Evolutionary conservation across 1,140 invertebrate species (phyloP).

Genomic region (Diabrotica undecimpunctata): DNA sequence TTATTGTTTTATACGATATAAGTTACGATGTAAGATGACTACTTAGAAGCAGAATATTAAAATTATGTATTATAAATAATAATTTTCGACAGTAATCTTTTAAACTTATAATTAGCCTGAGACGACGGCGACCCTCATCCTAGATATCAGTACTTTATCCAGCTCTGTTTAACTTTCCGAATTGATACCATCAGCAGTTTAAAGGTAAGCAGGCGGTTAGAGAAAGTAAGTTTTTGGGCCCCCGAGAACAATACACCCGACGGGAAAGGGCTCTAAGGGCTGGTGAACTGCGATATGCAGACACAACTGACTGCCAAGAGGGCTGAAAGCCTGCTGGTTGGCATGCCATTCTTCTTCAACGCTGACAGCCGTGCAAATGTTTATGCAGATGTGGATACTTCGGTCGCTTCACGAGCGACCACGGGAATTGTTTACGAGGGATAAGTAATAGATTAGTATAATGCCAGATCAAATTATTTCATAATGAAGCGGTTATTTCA

Average conservation of each 20-base stretch:
- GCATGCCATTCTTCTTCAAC: slow-evolving; percentile 36
- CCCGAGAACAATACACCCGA: neutral
- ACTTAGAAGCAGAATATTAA: too few species aligned
- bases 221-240: neutral
- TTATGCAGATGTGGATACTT: slow-evolving; percentile 33
- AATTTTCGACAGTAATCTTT: too few species aligned
- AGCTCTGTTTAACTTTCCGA: neutral
- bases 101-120: too few species aligned
- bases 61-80: too few species aligned
- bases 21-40: too few species aligned
- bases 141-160: too few species aligned
- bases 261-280: neutral
- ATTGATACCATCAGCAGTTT: neutral
- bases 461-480: too few species aligned
- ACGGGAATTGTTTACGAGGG: neutral
- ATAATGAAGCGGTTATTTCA: too few species aligned
- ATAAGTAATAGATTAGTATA: neutral
- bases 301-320: neutral
- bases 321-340: slow-evolving; percentile 19
- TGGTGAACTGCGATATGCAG: slow-evolving; percentile 1
- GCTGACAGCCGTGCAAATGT: slow-evolving; percentile 39
- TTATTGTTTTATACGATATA: too few species aligned
- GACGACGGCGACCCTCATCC: too few species aligned
- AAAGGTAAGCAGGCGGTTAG: neutral
- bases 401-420: neutral